Percentiles rank a stretch among this genome's conserved stretches.
Evolutionary conservation across 2,888 invertebrate genomes (phyloP).

Genomic region (Lasiommata megera): DNA sequence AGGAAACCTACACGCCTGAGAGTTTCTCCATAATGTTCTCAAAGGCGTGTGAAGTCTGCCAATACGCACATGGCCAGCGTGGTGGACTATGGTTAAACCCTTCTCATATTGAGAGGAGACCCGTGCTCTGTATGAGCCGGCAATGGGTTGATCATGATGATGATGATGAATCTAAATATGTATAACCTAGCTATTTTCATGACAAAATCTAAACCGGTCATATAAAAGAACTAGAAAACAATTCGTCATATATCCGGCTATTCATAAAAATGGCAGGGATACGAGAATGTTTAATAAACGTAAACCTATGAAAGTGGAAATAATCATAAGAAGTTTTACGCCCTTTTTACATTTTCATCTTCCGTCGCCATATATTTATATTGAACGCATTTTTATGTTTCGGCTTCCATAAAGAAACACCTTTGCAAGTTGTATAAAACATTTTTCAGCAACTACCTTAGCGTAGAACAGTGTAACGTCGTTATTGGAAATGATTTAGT

Average conservation of each 20-base stretch:
- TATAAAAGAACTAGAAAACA: too few relatives aligned
- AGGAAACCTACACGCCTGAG: too few relatives aligned
- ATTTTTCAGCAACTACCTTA: slow-evolving; percentile 17
- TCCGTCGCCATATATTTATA: slow-evolving; percentile 10
- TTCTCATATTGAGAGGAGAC: too few relatives aligned
- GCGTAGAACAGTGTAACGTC: slow-evolving; percentile 14
- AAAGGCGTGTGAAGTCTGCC: too few relatives aligned
- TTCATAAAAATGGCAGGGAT: background rate
- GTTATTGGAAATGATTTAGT: slow-evolving; percentile 30
- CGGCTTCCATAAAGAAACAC: slow-evolving; percentile 12
- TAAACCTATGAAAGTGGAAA: slow-evolving; percentile 5
- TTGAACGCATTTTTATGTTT: slow-evolving; percentile 15
- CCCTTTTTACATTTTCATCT: slow-evolving; percentile 1
- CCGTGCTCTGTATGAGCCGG: too few relatives aligned
- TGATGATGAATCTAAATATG: too few relatives aligned
- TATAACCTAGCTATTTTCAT: too few relatives aligned
- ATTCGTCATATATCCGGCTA: background rate
- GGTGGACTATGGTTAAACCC: too few relatives aligned
- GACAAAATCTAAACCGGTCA: too few relatives aligned
- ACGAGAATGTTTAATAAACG: background rate
- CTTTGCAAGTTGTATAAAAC: background rate
- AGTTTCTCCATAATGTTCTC: too few relatives aligned
- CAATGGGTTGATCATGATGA: too few relatives aligned
- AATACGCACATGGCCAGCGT: too few relatives aligned
- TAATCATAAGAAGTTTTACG: slow-evolving; percentile 1